Evolutionary conservation across 1,140 invertebrate genomes (phyloP).

Genomic region (Medauroidea extradentata): DNA sequence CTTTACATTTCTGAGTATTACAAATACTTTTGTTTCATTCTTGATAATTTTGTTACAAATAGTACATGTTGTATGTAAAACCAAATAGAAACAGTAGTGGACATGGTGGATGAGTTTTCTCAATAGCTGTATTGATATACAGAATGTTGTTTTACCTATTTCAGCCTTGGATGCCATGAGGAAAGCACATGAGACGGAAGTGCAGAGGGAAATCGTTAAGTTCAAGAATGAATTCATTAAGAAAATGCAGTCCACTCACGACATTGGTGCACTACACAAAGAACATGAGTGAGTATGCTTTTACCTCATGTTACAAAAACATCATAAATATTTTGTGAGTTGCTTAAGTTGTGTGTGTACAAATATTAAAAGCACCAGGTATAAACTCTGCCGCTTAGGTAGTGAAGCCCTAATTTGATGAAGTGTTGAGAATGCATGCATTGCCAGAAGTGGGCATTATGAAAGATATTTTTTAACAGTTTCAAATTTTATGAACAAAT

Average conservation of each 20-base stretch:
- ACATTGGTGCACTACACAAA: slow-evolving; percentile 50
- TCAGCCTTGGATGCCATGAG: slow-evolving; percentile 86
- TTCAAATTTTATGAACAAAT: too few species aligned
- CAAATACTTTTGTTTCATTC: background rate
- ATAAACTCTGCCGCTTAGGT: too few species aligned
- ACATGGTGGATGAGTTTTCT: background rate
- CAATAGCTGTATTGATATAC: background rate
- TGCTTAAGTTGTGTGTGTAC: too few species aligned
- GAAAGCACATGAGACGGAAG: slow-evolving; percentile 88
- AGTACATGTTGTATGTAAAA: background rate
- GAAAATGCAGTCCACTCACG: slow-evolving; percentile 58
- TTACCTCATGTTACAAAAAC: background rate
- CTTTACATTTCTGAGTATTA: too few species aligned
- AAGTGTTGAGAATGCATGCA: too few species aligned
- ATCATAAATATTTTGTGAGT: too few species aligned
- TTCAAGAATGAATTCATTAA: slow-evolving; percentile 83
- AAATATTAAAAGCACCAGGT: too few species aligned
- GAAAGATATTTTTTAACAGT: too few species aligned
- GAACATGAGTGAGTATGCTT: slow-evolving; percentile 52
- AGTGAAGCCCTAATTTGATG: too few species aligned
- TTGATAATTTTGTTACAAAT: background rate
- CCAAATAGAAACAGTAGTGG: background rate
- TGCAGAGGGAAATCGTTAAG: slow-evolving; percentile 79
- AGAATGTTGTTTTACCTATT: slow-evolving; percentile 13
- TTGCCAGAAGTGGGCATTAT: too few species aligned